A percentile compares a stretch with the other conserved stretches of the same genome.
Conservation (phyloP, 2,888 invertebrate species). For the Nomada ruficornis region DNA sequence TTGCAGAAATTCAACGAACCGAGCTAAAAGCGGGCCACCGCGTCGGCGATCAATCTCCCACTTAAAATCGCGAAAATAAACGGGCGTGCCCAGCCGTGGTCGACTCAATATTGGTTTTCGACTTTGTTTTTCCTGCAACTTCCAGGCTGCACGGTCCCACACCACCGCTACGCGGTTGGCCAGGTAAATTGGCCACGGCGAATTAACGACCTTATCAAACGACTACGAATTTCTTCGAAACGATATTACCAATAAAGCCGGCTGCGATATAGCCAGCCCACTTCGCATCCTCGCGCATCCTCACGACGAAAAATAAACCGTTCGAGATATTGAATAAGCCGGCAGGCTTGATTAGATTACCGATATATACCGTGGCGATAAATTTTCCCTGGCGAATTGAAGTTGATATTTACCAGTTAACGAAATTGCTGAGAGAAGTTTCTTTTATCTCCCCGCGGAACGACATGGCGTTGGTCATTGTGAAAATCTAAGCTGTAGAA, state of each 20-base stretch:
- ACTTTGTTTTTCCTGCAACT: slow-evolving; percentile 61
- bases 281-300: slow-evolving; percentile 12
- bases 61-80: slow-evolving; percentile 76
- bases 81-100: slow-evolving; percentile 60
- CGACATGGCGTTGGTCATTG: too few relatives aligned
- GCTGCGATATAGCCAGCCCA: neutral
- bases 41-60: slow-evolving; percentile 74
- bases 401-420: neutral
- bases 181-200: slow-evolving; percentile 56
- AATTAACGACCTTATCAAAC: slow-evolving; percentile 64
- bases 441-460: neutral
- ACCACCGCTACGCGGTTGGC: neutral
- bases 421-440: neutral
- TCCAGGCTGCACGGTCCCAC: slow-evolving; percentile 20
- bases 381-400: neutral
- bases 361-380: neutral
- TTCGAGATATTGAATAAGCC: slow-evolving; percentile 37
- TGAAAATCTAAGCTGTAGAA: neutral
- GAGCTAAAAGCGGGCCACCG: slow-evolving; percentile 53
- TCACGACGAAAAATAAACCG: slow-evolving; percentile 16
- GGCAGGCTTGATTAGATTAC: slow-evolving; percentile 10
- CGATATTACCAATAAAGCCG: slow-evolving; percentile 52
- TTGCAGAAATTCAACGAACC: slow-evolving; percentile 67
- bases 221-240: slow-evolving; percentile 38
- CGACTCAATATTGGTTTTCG: slow-evolving; percentile 72